These are phyloP conservation scores for Petrocephalus microphthalmus DNA, from an alignment of 2,113 vertebrate genomes.

Conservation along the genomic window DNA sequence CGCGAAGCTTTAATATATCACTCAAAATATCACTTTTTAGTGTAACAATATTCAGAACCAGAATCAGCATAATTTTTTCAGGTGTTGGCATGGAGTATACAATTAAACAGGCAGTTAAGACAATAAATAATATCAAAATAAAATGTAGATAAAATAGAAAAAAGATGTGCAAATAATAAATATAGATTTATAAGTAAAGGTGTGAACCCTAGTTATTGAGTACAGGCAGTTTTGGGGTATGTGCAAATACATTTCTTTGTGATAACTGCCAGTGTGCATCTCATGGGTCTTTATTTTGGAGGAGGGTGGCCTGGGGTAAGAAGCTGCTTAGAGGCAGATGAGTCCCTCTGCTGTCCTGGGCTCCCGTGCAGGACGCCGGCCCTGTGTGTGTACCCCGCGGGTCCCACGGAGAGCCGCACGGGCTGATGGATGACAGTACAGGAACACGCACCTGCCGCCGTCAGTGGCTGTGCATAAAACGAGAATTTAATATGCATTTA, in stretches of 20 bases:
- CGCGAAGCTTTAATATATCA: neutral
- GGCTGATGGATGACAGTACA: neutral
- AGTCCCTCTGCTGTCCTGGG: neutral
- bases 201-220: neutral
- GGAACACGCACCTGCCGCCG: neutral
- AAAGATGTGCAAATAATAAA: neutral
- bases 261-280: neutral
- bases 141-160: neutral
- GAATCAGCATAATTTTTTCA: neutral
- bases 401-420: neutral
- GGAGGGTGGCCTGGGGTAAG: neutral
- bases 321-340: neutral
- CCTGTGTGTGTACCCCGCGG: neutral
- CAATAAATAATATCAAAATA: neutral
- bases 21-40: neutral
- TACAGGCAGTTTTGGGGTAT: neutral
- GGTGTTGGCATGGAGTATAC: neutral
- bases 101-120: neutral
- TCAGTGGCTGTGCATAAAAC: neutral
- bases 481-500: slow-evolving; percentile 1
- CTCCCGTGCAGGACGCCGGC: too few species aligned
- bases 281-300: neutral
- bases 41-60: neutral
- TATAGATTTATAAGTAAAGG: neutral
- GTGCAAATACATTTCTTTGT: neutral